Conservation (phyloP, 2,888 invertebrate genomes). For the Sturmia bella region DNA sequence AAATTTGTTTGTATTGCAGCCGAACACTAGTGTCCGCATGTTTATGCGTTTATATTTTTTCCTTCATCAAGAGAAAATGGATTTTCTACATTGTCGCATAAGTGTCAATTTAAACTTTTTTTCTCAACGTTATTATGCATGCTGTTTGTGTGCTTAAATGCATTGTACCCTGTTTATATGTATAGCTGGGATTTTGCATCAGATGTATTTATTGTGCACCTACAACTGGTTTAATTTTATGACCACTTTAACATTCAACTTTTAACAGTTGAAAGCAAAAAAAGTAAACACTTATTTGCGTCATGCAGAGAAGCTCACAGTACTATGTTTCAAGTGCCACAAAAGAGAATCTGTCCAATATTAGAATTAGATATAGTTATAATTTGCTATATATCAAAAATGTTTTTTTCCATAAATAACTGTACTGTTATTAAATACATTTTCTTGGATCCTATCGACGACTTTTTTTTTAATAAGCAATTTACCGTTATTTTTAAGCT, state of each 20-base stretch:
- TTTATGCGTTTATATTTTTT: conserved; percentile 5
- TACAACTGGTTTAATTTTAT: conserved; percentile 40
- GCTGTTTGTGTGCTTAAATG: conserved; percentile 6
- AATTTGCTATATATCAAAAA: no score
- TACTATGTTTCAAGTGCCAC: no score
- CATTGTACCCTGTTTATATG: background rate
- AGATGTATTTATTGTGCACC: conserved; percentile 43
- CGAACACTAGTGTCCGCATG: background rate
- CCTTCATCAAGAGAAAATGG: conserved; percentile 44
- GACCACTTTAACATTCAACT: conserved; percentile 22
- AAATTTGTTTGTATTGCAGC: background rate
- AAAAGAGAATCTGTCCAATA: no score
- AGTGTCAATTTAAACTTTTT: conserved; percentile 62
- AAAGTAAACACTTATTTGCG: no score
- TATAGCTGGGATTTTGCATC: conserved; percentile 3
- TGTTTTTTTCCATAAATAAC: no score
- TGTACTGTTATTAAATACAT: no score
- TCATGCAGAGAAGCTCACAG: no score
- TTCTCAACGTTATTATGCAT: background rate
- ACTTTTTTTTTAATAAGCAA: no score
- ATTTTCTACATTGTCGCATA: conserved; percentile 66
- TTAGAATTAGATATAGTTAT: no score
- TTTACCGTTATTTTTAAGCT: no score
- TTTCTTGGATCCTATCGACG: no score
- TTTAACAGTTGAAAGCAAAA: conserved; percentile 17